Evolutionary conservation across 2,797 vertebrate genomes (phyloP).

Genomic region (Erethizon dorsatum): DNA sequence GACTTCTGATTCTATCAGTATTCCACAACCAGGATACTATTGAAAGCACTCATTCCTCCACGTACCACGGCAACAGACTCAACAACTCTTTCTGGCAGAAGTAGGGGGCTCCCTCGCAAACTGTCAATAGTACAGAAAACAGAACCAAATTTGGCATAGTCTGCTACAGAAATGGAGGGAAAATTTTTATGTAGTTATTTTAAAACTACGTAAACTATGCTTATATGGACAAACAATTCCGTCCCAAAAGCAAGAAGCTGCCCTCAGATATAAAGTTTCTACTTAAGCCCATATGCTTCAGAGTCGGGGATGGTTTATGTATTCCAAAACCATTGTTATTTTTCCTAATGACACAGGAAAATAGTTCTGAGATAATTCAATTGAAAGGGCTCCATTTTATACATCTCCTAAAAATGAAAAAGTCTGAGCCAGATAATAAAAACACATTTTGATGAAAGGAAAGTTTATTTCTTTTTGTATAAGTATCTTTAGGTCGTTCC

Average conservation of each 20-base stretch:
- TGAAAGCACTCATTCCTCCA: conserved; percentile 64
- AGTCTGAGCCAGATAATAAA: conserved; percentile 58
- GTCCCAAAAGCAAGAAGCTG: conserved; percentile 35
- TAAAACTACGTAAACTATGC: conserved; percentile 27
- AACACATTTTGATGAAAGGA: conserved; percentile 33
- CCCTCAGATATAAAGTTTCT: conserved; percentile 62
- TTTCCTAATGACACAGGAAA: conserved; percentile 60
- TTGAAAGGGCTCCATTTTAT: conserved; percentile 49
- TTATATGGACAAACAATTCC: conserved; percentile 55
- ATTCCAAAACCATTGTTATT: conserved; percentile 35
- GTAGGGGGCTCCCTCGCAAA: conserved; percentile 11
- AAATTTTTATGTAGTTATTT: conserved; percentile 13
- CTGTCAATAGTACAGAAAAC: conserved; percentile 74
- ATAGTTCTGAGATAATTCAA: conserved; percentile 55
- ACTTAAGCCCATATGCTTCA: background rate
- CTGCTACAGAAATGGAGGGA: background rate
- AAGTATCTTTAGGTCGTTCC: conserved; percentile 33
- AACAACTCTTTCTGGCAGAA: background rate
- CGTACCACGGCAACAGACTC: background rate
- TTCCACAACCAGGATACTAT: conserved; percentile 5
- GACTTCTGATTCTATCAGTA: conserved; percentile 76
- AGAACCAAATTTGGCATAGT: background rate
- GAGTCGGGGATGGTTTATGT: background rate
- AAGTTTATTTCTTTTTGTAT: conserved; percentile 44
- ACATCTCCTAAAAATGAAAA: conserved; percentile 58